Evolutionary conservation across 2,888 invertebrate genomes (phyloP), one percentile per base, ranked within the genome.

Genomic region (Epirrita christyi): DNA sequence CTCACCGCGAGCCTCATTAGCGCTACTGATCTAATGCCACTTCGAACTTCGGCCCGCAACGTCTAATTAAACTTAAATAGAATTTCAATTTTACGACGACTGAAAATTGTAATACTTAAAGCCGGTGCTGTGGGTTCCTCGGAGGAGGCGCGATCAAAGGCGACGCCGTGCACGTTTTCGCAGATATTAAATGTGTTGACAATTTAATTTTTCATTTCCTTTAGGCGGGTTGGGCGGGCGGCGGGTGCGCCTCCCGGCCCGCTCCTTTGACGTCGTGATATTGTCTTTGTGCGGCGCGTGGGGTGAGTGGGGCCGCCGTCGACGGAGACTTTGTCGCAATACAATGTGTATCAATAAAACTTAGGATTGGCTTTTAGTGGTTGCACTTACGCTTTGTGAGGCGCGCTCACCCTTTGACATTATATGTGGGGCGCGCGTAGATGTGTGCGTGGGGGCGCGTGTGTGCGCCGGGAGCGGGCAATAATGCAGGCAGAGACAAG

Each of bases 291-390:
- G 87, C 85, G 85, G 82, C 83, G 85, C 83, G 83, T 86, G 90
- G 90, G 88, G 85, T 87, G 87, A 80, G 87, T 80, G 81, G 82
- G 88, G 81, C 85, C 87, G 79, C 80, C 81, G 83, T 70, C 86
- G 86, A 78, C 88, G 83, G 89, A 90, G 91, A 92, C 92, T 91
- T 91, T 92, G 92, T 92, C 92, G 91, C 92, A 92, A 92, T 92
- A 92, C 91, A 92, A 92, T 92, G 92, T 92, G 92, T 92, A 92
- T 92, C 92, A 92, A 92, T 92, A 92, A 92, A 92, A 92, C 92
- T 92, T 92, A 91, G 92, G 91, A 92, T 92, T 92, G 92, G 92
- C 92, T 92, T 92, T 92, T 92, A 92, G 92, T 91, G 92, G 92
- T 91, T 91, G 92, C 91, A 92, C 92, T 92, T 91, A 92, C 92